phyloP scores from a whole-genome alignment of 2,888 invertebrate species.

The Ophion obscuratus region DNA sequence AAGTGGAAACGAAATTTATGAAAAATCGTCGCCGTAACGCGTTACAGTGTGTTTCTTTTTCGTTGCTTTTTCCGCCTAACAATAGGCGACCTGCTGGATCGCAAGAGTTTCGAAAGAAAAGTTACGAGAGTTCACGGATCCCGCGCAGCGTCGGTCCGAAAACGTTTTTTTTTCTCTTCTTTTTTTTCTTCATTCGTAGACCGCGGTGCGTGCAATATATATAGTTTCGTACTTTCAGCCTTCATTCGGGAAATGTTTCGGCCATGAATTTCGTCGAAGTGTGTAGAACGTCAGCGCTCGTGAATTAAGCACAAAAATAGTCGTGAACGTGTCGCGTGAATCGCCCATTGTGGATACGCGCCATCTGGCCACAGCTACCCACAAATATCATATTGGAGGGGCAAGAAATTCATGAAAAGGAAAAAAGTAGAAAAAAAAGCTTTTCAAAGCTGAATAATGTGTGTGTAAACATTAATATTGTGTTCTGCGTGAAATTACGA shows the following conservation, averaged over 20 bases:
- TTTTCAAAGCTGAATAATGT: background rate
- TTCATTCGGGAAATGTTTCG: conserved; percentile 23
- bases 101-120: background rate
- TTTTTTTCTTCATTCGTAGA: background rate
- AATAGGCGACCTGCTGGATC: conserved; percentile 14
- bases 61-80: conserved; percentile 3
- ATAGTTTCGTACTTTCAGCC: conserved; percentile 10
- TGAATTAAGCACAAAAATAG: conserved; percentile 70
- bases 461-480: conserved; percentile 8
- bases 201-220: background rate
- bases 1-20: conserved; percentile 31
- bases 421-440: conserved; percentile 22
- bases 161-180: background rate
- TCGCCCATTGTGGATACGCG: conserved; percentile 74
- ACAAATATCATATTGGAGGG: conserved; percentile 67
- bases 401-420: conserved; percentile 23
- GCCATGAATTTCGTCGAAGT: conserved; percentile 72
- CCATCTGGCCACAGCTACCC: conserved; percentile 77
- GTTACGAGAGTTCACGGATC: background rate
- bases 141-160: background rate
- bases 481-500: conserved; percentile 37
- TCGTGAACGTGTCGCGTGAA: conserved; percentile 64
- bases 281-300: conserved; percentile 74
- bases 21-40: conserved; percentile 20
- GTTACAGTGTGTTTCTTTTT: conserved; percentile 12